These are phyloP conservation scores for Brachyhypopomus gauderio DNA, from an alignment of 2,113 vertebrate genomes.

Conservation along the genomic window DNA sequence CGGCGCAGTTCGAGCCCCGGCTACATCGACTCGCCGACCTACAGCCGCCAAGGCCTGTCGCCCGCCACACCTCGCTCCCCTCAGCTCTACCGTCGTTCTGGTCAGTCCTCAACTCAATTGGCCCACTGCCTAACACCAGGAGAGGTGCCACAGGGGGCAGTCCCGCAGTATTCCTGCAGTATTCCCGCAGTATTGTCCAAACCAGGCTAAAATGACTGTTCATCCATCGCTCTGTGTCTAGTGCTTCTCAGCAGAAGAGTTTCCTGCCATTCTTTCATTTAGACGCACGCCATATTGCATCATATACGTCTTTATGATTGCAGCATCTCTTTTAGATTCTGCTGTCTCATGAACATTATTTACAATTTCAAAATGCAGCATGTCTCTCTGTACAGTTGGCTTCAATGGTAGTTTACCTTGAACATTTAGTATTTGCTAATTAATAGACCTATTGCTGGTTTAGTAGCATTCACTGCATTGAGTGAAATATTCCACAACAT, in stretches of 20 bases:
- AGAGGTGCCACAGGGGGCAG: no score
- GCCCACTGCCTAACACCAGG: no score
- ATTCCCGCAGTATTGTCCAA: background rate
- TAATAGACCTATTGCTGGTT: background rate
- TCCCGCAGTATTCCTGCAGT: background rate
- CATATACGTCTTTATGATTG: background rate
- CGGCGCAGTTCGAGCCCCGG: conserved; percentile 89
- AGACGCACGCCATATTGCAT: background rate
- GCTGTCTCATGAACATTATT: background rate
- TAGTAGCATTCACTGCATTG: no score
- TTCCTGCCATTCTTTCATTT: background rate
- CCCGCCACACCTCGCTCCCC: conserved; percentile 82
- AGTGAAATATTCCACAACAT: background rate
- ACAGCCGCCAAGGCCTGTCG: conserved; percentile 87
- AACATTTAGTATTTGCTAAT: background rate
- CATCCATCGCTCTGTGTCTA: background rate
- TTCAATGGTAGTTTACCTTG: background rate
- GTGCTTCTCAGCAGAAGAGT: background rate
- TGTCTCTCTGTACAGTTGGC: background rate
- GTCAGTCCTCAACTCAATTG: conserved; percentile 67
- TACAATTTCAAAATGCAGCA: background rate
- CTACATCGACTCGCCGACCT: conserved; percentile 89
- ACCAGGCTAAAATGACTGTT: background rate
- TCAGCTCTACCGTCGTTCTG: conserved; percentile 87
- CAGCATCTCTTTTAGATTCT: background rate